Conservation (phyloP, 2,888 invertebrate genomes). For the Caenorhabditis angaria region DNA sequence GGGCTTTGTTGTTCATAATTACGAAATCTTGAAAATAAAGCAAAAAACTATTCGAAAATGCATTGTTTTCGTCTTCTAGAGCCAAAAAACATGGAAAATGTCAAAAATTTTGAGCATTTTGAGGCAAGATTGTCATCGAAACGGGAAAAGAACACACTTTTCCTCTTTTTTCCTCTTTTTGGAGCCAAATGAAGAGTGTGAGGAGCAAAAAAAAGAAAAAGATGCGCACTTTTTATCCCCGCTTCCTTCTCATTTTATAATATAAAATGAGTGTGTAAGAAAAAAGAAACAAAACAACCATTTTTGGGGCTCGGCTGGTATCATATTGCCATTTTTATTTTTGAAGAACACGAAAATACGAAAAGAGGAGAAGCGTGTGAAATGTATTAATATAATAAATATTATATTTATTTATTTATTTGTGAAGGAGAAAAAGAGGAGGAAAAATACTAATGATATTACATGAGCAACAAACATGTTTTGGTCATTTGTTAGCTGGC, state of each 20-base stretch:
- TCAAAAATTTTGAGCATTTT: no score
- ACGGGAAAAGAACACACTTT: neutral
- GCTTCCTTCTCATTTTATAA: neutral
- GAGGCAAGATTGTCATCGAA: no score
- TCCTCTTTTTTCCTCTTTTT: neutral
- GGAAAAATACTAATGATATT: neutral
- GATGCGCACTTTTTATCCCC: neutral
- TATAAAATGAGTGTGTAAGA: neutral
- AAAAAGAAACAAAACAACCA: neutral
- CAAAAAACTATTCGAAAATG: neutral
- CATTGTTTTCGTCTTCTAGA: neutral
- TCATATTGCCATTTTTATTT: neutral
- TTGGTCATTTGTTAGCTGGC: no score
- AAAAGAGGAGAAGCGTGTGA: slow-evolving; percentile 1
- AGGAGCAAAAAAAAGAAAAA: neutral
- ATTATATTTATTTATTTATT: no score
- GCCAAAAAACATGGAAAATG: no score
- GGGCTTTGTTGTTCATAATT: no score
- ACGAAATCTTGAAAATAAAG: no score
- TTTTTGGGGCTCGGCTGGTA: neutral
- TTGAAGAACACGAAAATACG: neutral
- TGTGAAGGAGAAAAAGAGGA: no score
- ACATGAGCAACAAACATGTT: neutral
- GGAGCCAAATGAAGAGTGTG: neutral
- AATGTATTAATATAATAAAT: neutral